Evolutionary conservation across 2,797 vertebrate genomes (phyloP), one percentile per base, ranked within the genome.

Genomic region (Arnoldichthys spilopterus): DNA sequence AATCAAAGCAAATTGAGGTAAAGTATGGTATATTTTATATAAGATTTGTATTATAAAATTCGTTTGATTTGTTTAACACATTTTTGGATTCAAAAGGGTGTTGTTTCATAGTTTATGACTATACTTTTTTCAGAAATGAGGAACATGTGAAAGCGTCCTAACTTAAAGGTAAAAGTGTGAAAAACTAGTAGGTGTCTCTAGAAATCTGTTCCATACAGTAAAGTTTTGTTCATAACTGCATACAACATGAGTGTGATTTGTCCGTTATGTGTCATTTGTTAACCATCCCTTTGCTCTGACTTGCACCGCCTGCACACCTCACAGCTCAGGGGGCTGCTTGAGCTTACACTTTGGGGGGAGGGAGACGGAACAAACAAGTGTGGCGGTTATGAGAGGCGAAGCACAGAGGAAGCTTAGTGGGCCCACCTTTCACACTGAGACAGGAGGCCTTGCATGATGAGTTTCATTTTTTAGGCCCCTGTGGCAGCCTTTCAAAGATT

Each of bases 371-470:
- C 24, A 72, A 37, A 64, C 58, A 63, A 37, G 16, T 4, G 76
- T 86, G 89, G 90, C 89, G 85, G 86, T 91, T 93, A 91, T 92
- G 91, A 90, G 77, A 87, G 89, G 92, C 90, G 91, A 91, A 91
- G 89, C 90, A 91, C 88, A 86, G 87, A 89, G 87, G 87, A 88
- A 89, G 89, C 30, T 24, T 85, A 87, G 87, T 85, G 88, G 89
- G 88, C 87, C 78, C 86, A 77, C 26, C 85, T 90, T 92, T 32
- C 16, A n/a, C 16, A 9, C 20, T 15, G 3, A 37, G 30, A 54
- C 45, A 54, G 26, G 20, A 20, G 51, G 20, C 51, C 51, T 67
- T 11, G 40, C 13, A 13, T 67, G 13, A 45, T 45, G 40, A 26
- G 40, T 43, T 67, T 45, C 62, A 0, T 64, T 64, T 64, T 67